Evolutionary conservation across 2,888 invertebrate species (phyloP), one percentile per base, ranked within the genome.

Genomic region (Hypselothyrea guttata): DNA sequence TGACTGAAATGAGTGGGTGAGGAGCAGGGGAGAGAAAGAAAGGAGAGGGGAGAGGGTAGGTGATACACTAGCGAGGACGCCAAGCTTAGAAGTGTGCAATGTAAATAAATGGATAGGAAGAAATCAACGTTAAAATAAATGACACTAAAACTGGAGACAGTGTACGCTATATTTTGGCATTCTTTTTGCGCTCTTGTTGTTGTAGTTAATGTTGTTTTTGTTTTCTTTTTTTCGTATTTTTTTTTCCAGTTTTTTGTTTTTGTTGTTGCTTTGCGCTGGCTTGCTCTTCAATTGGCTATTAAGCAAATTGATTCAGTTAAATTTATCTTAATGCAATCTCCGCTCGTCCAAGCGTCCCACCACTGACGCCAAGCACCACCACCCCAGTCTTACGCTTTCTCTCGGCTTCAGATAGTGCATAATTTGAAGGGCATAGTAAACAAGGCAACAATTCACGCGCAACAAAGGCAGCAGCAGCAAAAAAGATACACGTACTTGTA

Each of bases 271-370:
- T 75, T 71, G 59, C 75, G 74, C 66, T 76, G 76, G 73, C 85
- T 75, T 83, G 84, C 84, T 88, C 86, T 83, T 84, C 81, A 87
- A 88, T 88, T 88, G 87, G 87, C 87, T 85, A 87, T 87, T 87
- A 88, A 88, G 87, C 88, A 88, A 87, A 87, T 87, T 86, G 87
- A 86, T 88, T 86, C 88, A 86, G 87, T 87, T 85, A 85, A 88
- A 87, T 87, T 88, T 88, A 87, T 87, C 88, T 87, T 87, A 88
- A 88, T 88, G 87, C 85, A 86, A 88, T 87, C 88, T 86, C 69
- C 74, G 70, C 72, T 85, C 77, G 77, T 63, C 79, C 82, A 57
- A 65, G 42, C 65, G 57, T 70, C 22, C 60, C 56, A 47, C 49
- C 54, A 47, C 54, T 47, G 47, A 18, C 15, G 22, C 31, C 13